Evolutionary conservation across 2,888 invertebrate species (phyloP).

Genomic region (Trichogramma dendrolimi): DNA sequence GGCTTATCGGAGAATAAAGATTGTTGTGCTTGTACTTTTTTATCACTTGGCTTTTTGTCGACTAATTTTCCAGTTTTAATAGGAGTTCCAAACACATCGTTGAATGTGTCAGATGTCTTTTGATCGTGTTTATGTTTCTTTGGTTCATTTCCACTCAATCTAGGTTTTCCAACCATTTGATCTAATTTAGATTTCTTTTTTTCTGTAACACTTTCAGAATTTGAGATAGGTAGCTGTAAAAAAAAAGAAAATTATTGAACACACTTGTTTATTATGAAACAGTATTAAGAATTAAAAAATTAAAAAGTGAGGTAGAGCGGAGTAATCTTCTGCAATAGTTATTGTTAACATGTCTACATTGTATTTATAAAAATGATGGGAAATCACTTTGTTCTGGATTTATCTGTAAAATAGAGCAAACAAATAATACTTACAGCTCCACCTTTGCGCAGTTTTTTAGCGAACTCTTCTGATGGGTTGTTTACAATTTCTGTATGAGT

Average conservation of each 20-base stretch:
- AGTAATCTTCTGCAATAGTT: background rate
- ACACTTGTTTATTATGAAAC: slow-evolving; percentile 1
- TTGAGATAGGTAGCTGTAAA: slow-evolving; percentile 45
- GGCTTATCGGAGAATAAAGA: too few species aligned
- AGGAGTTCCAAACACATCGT: slow-evolving; percentile 77
- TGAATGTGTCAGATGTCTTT: slow-evolving; percentile 65
- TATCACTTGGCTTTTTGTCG: slow-evolving; percentile 56
- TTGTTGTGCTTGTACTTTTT: slow-evolving; percentile 17
- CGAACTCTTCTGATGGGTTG: slow-evolving; percentile 85
- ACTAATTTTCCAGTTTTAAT: slow-evolving; percentile 74
- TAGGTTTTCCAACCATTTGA: slow-evolving; percentile 69
- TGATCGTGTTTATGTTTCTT: slow-evolving; percentile 50
- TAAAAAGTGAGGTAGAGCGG: background rate
- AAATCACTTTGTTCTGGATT: background rate
- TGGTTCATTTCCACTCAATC: slow-evolving; percentile 57
- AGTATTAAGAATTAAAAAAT: background rate
- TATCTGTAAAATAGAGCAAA: slow-evolving; percentile 6
- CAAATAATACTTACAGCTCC: slow-evolving; percentile 63
- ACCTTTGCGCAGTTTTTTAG: slow-evolving; percentile 79
- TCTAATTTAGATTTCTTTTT: slow-evolving; percentile 58
- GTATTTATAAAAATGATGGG: background rate
- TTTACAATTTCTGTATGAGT: slow-evolving; percentile 81
- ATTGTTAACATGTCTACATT: slow-evolving; percentile 3
- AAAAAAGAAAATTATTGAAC: slow-evolving; percentile 14
- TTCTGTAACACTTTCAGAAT: slow-evolving; percentile 59